A percentile compares a stretch with the other conserved stretches of the same genome.
Evolutionary conservation across 2,113 vertebrate species (phyloP).

Genomic region (Oncorhynchus clarkii): DNA sequence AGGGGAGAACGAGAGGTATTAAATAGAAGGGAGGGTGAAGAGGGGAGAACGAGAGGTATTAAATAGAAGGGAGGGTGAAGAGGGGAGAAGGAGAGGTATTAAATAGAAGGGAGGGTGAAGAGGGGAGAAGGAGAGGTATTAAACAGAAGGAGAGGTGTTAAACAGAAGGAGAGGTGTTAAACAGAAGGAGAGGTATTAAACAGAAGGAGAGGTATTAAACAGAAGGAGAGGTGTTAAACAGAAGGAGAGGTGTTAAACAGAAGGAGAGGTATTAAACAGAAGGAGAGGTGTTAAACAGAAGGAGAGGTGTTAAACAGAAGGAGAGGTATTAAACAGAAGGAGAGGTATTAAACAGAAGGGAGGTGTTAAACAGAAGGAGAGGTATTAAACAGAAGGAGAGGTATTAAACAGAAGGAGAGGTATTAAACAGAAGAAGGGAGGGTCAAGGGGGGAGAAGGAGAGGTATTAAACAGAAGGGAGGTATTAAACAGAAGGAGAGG

Average conservation of each 20-base stretch:
- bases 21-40: too few species aligned
- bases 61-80: not conserved
- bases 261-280: too few species aligned
- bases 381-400: too few species aligned
- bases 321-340: not conserved
- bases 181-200: too few species aligned
- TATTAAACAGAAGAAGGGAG: too few species aligned
- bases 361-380: constrained; percentile 44
- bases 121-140: not conserved
- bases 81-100: not conserved
- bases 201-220: not conserved
- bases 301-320: not conserved
- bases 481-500: too few species aligned
- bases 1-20: not conserved
- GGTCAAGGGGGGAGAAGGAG: too few species aligned
- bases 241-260: not conserved
- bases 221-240: not conserved
- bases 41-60: too few species aligned
- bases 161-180: not conserved
- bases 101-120: not conserved
- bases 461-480: too few species aligned
- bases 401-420: too few species aligned
- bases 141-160: not conserved
- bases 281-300: not conserved
- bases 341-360: too few species aligned